Evolutionary conservation across 2,797 vertebrate genomes (phyloP).

Genomic region (Netta rufina): DNA sequence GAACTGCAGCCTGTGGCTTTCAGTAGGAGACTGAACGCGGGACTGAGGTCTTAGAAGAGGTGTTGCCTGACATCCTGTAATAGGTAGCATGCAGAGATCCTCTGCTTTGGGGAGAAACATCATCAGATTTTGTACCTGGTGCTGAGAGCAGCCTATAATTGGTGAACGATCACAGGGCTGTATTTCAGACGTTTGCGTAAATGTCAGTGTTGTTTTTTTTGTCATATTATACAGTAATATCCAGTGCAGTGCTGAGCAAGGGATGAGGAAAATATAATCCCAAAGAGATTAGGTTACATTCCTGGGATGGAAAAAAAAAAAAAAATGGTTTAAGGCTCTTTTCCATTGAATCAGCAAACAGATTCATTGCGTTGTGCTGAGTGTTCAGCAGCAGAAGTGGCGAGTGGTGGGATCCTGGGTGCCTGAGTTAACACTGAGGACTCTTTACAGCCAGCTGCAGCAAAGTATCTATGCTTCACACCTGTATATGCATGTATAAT

Average conservation of each 20-base stretch:
- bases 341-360: background rate
- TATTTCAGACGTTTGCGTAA: background rate
- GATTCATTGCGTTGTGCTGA: background rate
- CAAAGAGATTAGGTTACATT: background rate
- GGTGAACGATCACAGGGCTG: background rate
- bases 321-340: background rate
- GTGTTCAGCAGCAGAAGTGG: background rate
- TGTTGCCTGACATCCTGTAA: background rate
- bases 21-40: background rate
- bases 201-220: background rate
- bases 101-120: background rate
- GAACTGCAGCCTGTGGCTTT: background rate
- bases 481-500: rapidly evolving
- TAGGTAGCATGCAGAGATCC: background rate
- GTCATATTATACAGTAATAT: no score
- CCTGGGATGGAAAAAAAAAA: background rate
- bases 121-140: rapidly evolving
- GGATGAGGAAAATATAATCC: background rate
- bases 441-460: background rate
- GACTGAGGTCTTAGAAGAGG: background rate
- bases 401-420: background rate
- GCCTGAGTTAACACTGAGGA: background rate
- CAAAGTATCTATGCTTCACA: background rate
- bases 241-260: background rate
- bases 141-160: background rate